Conservation (phyloP, 1,140 invertebrate genomes). For the Caenorhabditis inopinata region DNA sequence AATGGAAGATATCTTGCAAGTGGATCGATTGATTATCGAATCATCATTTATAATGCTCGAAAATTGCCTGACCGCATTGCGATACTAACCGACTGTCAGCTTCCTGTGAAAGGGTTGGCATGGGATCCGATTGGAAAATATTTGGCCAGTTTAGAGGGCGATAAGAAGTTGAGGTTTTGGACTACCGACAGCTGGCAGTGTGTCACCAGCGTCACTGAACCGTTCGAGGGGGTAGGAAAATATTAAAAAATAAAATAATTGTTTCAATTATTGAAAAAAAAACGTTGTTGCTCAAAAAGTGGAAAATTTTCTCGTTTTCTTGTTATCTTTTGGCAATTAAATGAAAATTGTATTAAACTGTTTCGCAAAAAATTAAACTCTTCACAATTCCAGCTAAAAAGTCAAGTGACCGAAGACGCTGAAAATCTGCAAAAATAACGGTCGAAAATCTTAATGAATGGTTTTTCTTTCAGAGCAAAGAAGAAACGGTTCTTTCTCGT, state of each 20-base stretch:
- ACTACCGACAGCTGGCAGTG: constrained; percentile 87
- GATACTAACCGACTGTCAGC: constrained; percentile 74
- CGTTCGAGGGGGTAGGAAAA: constrained; percentile 78
- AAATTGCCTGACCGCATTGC: constrained; percentile 79
- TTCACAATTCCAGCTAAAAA: background rate
- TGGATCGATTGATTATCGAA: constrained; percentile 90
- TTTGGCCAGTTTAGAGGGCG: constrained; percentile 86
- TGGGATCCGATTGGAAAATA: constrained; percentile 98
- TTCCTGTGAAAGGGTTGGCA: constrained; percentile 76
- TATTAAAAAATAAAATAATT: background rate
- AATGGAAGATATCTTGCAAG: constrained; percentile 87
- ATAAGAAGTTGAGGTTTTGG: constrained; percentile 90
- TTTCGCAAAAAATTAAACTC: background rate
- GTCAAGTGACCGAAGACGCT: background rate
- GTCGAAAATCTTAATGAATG: no score
- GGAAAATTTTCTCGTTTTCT: constrained; percentile 1
- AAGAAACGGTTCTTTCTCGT: constrained; percentile 87
- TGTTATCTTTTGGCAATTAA: background rate
- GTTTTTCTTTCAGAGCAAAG: constrained; percentile 74
- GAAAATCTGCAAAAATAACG: no score
- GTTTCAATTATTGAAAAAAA: background rate
- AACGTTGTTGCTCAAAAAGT: background rate
- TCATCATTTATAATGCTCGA: constrained; percentile 91
- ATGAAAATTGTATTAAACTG: background rate
- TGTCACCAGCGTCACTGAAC: constrained; percentile 81